These are phyloP conservation scores for Lampris megalopsis DNA, from an alignment of 2,113 vertebrate genomes.

Conservation along the genomic window DNA sequence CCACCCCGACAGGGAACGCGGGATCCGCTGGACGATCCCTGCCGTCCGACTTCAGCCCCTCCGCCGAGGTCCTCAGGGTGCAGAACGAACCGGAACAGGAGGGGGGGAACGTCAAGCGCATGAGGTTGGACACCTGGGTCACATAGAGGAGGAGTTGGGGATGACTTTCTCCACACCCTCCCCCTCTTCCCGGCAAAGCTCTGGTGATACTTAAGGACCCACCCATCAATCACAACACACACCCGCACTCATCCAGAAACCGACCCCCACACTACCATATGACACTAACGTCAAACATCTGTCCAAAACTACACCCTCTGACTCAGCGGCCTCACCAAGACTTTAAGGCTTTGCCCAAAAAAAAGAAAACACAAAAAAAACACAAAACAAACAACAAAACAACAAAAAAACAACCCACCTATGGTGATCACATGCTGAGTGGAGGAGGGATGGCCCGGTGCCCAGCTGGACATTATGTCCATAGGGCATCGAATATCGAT, in stretches of 20 bases:
- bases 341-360: slow-evolving; percentile 55
- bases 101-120: slow-evolving; percentile 90
- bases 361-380: slow-evolving; percentile 17
- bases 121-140: slow-evolving; percentile 95
- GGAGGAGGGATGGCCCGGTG: slow-evolving; percentile 16
- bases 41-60: slow-evolving; percentile 85
- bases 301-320: slow-evolving; percentile 34
- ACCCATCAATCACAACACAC: slow-evolving; percentile 34
- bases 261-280: slow-evolving; percentile 56
- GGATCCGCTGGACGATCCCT: slow-evolving; percentile 71
- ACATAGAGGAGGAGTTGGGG: slow-evolving; percentile 80
- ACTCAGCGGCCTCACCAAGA: slow-evolving; percentile 51
- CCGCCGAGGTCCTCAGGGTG: slow-evolving; percentile 86
- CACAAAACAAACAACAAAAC: too few species aligned
- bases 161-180: not conserved
- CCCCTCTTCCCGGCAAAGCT: slow-evolving; percentile 34
- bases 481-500: slow-evolving; percentile 26
- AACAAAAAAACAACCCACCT: not conserved
- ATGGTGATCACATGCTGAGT: slow-evolving; percentile 18
- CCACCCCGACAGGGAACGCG: slow-evolving; percentile 75
- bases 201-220: slow-evolving; percentile 53
- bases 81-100: slow-evolving; percentile 87
- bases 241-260: slow-evolving; percentile 47
- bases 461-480: slow-evolving; percentile 50
- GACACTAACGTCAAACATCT: slow-evolving; percentile 65